Base-by-base conservation (phyloP, 2,888 invertebrate genomes). In the Cybosia mesomella region DNA sequence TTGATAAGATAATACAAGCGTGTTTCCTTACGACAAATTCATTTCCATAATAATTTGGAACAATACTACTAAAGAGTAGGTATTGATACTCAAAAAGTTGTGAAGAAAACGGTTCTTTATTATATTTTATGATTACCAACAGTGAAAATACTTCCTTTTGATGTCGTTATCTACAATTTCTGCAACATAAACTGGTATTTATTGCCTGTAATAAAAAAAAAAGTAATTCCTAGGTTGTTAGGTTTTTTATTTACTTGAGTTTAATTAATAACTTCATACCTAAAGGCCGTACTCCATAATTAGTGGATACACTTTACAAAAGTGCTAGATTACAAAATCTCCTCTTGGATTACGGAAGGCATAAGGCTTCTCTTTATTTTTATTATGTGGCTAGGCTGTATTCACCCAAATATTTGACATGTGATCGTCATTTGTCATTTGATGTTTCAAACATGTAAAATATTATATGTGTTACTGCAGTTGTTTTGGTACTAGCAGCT, bases 31-130 rank as follows among this genome's bases (percentile, higher is more conserved):
- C 79, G 80, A 83, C 84, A 89, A 89, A 86, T 84, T 82, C 77
- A 87, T 87, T 90, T 83, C 84, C 89, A 88, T 88, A 87, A 87
- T 83, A 87, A 84, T 85, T 85, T 80, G 80, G 85, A 87, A 87
- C 85, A 88, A 69, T 55, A 70, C 71, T 74, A 49, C 63, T 49
- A 43, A 39, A 58, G 76, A 83, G 80, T 66, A 4, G 66, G 18
- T n/a, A 21, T 63, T 49, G 18, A 15, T 21, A 22, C 32, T 58
- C 22, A 36, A 49, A 58, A 32, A n/a, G n/a, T 58, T 58, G 3
- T 58, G n/a, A 58, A n/a, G 28, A 28, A 28, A n/a, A 49, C n/a
- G 18, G 8, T n/a, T 49, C n/a, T 34, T 32, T 10, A 28, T 18
- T 53, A 22, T 34, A 32, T 34, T 58, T 11, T 34, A 34, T 15